Evolutionary conservation across 92 coral and sea anemone genomes (phyloP).

Genomic region (Bergia puertoricense): DNA sequence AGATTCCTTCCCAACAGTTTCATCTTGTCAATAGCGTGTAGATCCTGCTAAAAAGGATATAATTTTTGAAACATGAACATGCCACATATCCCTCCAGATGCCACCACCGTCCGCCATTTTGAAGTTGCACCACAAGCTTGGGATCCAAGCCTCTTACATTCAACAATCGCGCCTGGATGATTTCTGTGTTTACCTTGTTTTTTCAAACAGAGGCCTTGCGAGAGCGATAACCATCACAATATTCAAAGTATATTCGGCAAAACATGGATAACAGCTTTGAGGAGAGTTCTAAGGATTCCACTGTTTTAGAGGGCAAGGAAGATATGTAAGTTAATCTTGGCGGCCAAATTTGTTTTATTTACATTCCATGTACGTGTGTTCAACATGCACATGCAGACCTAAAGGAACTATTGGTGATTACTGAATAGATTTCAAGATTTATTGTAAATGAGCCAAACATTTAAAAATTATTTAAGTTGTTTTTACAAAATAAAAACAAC

Average conservation of each 20-base stretch:
- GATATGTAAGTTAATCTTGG: slow-evolving; percentile 10
- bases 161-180: slow-evolving; percentile 6
- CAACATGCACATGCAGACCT: too few relatives aligned
- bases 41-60: slow-evolving; percentile 15
- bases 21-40: slow-evolving; percentile 50
- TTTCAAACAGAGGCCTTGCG: too few relatives aligned
- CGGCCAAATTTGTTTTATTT: too few relatives aligned
- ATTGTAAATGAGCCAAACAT: too few relatives aligned
- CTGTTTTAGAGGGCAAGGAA: not conserved
- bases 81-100: not conserved
- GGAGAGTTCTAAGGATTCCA: not conserved
- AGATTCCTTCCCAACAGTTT: slow-evolving; percentile 79
- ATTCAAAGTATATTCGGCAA: not conserved
- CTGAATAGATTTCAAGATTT: too few relatives aligned
- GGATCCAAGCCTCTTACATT: slow-evolving; percentile 7
- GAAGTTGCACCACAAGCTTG: slow-evolving; percentile 9
- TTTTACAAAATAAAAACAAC: too few relatives aligned
- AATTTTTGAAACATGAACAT: not conserved
- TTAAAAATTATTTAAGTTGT: too few relatives aligned
- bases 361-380: too few relatives aligned
- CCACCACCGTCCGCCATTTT: slow-evolving; percentile 17
- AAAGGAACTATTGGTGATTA: too few relatives aligned
- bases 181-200: not conserved
- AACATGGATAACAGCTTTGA: not conserved
- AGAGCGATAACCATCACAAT: too few relatives aligned